Conservation (phyloP, 2,888 invertebrate genomes). For the Orchesella flavescens region DNA sequence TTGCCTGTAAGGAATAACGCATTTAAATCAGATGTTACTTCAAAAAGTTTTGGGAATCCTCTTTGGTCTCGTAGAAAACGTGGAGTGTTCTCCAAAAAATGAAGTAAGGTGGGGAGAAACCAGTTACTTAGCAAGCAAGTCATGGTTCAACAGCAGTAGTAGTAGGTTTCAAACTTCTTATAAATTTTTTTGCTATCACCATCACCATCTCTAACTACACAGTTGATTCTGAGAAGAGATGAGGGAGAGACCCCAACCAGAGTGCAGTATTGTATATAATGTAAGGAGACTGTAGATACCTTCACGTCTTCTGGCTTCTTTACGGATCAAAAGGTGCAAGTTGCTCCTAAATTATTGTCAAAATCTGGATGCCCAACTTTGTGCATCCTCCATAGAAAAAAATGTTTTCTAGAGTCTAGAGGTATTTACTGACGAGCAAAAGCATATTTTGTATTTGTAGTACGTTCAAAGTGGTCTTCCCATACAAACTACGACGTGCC, state of each 20-base stretch:
- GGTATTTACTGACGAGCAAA: not conserved
- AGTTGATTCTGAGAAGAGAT: not conserved
- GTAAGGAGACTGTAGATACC: constrained; percentile 5
- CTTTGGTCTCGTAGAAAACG: not conserved
- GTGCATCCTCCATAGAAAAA: not conserved
- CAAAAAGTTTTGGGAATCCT: constrained; percentile 30
- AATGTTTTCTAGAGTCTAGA: too few species aligned
- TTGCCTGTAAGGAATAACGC: constrained; percentile 34
- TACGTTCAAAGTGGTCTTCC: not conserved
- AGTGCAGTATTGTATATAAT: not conserved
- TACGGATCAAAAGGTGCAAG: constrained; percentile 22
- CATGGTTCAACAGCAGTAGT: not conserved
- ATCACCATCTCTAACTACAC: not conserved
- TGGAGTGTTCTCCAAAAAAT: constrained; percentile 3
- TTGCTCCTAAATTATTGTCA: constrained; percentile 18
- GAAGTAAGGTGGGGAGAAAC: not conserved
- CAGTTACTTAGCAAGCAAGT: not conserved
- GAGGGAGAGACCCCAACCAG: not conserved
- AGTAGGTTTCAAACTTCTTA: not conserved
- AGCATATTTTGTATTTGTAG: constrained; percentile 3
- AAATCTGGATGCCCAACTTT: constrained; percentile 14
- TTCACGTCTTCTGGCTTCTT: constrained; percentile 11
- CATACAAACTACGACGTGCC: not conserved
- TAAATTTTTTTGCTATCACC: not conserved
- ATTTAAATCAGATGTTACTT: constrained; percentile 33